Conservation (phyloP, 2,797 vertebrate species). For the Poecilia gillii region DNA sequence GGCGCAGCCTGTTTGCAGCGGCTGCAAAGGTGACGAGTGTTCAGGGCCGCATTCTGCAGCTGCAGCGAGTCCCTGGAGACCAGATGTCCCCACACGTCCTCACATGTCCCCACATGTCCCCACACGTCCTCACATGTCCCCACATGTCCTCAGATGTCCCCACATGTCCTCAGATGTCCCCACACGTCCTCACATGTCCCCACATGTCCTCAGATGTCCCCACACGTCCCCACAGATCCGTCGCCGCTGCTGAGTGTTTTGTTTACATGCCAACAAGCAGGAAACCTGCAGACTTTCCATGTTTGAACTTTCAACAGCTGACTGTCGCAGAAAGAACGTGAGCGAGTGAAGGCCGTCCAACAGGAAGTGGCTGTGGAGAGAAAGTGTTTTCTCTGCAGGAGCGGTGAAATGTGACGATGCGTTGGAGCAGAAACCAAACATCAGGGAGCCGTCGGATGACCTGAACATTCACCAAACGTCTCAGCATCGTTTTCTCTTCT, state of each 20-base stretch:
- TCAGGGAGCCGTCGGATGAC: not conserved
- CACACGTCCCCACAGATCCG: not conserved
- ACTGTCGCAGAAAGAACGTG: not conserved
- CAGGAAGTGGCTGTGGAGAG: not conserved
- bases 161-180: too few relatives aligned
- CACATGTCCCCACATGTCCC: rapidly evolving
- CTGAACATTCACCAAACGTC: not conserved
- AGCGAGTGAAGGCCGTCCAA: not conserved
- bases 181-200: too few relatives aligned
- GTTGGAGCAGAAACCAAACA: not conserved
- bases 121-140: too few relatives aligned
- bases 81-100: not conserved
- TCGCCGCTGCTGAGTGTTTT: not conserved
- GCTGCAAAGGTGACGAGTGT: not conserved
- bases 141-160: too few relatives aligned
- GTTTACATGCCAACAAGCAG: not conserved
- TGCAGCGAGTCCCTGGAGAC: not conserved
- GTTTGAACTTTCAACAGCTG: not conserved
- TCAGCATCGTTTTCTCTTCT: not conserved
- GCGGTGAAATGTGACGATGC: not conserved
- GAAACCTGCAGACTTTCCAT: not conserved
- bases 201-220: too few relatives aligned
- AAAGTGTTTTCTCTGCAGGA: not conserved
- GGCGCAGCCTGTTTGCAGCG: not conserved
- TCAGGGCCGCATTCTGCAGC: not conserved